These are phyloP conservation scores for Pipistrellus pipistrellus DNA, from an alignment of 2,797 vertebrate genomes.

Conservation along the genomic window DNA sequence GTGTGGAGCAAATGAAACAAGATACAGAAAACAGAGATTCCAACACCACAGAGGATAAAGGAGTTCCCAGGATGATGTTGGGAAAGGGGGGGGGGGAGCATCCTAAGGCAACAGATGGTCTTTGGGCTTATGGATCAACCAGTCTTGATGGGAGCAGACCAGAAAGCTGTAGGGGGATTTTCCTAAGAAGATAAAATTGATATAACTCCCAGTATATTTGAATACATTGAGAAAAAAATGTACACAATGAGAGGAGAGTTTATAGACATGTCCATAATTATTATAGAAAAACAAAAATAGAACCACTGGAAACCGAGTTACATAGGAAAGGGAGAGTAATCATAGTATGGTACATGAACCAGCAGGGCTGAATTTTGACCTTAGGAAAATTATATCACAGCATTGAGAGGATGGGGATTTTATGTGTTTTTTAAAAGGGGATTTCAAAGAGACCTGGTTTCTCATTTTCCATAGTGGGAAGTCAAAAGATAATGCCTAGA, in stretches of 20 bases:
- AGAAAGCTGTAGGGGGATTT: background rate
- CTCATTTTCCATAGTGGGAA: constrained; percentile 16
- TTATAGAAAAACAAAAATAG: background rate
- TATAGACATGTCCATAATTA: background rate
- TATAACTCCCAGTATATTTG: background rate
- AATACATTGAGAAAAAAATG: background rate
- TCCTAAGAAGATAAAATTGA: background rate
- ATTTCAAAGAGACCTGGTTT: background rate
- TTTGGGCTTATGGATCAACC: background rate
- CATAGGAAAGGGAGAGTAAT: background rate
- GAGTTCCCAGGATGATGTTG: background rate
- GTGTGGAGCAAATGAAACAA: background rate
- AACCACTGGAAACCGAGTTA: background rate
- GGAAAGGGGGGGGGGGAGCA: background rate
- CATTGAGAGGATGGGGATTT: background rate
- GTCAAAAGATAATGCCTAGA: background rate
- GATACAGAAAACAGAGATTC: background rate
- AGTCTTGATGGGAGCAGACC: background rate
- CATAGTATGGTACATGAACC: background rate
- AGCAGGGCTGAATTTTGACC: background rate
- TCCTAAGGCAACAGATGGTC: background rate
- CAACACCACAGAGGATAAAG: background rate
- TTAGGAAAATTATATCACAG: background rate
- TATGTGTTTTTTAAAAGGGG: background rate
- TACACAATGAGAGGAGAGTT: background rate